Conservation (phyloP, 2,888 invertebrate genomes). For the Lysandra coridon region DNA sequence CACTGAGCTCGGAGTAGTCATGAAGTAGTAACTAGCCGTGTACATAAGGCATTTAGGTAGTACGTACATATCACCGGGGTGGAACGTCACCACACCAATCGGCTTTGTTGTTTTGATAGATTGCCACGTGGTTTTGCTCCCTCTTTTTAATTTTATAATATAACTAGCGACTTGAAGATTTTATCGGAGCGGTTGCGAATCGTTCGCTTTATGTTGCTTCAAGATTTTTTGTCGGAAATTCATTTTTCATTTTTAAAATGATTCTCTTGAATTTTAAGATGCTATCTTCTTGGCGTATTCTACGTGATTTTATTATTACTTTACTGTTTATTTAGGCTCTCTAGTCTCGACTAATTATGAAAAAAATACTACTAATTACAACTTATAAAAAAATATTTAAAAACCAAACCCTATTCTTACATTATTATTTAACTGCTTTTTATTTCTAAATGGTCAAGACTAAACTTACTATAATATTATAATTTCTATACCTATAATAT, state of each 20-base stretch:
- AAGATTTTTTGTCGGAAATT: neutral
- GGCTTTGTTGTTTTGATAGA: slow-evolving; percentile 80
- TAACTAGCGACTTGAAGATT: slow-evolving; percentile 33
- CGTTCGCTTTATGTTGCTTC: slow-evolving; percentile 26
- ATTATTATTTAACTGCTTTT: neutral
- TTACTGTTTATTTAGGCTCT: neutral
- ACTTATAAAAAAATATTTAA: neutral
- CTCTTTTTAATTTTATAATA: slow-evolving; percentile 56
- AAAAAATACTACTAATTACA: too few relatives aligned
- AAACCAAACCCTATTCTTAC: neutral
- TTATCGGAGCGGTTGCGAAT: slow-evolving; percentile 36
- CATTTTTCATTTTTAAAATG: neutral
- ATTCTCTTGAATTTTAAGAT: neutral
- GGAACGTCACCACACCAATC: slow-evolving; percentile 79
- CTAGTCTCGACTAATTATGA: neutral
- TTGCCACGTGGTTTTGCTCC: slow-evolving; percentile 73
- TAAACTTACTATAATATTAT: too few relatives aligned
- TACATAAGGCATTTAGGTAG: slow-evolving; percentile 82
- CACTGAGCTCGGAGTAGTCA: slow-evolving; percentile 81
- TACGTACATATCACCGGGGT: slow-evolving; percentile 80
- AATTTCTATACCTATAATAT: too few relatives aligned
- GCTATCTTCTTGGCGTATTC: neutral
- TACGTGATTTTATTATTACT: neutral
- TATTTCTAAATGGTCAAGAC: neutral
- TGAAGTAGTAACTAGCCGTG: slow-evolving; percentile 80